A percentile compares a stretch with the other conserved stretches of the same genome.
These are phyloP conservation scores for Terrapene triunguis DNA, from an alignment of 2,113 vertebrate genomes.

Conservation along the genomic window DNA sequence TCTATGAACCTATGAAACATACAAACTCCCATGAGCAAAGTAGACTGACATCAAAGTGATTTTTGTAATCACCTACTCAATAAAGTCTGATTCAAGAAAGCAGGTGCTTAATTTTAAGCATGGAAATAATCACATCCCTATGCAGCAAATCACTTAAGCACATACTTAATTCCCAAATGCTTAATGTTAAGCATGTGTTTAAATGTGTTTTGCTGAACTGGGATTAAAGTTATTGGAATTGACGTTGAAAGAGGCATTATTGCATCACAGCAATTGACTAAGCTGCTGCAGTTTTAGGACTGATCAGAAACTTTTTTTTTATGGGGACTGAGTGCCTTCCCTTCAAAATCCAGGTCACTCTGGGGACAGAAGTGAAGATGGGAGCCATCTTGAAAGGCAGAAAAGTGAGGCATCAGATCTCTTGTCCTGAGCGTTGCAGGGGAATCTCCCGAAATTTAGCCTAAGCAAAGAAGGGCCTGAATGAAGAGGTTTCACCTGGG, in stretches of 20 bases:
- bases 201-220: background rate
- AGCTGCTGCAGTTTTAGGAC: background rate
- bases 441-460: background rate
- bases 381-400: background rate
- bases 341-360: background rate
- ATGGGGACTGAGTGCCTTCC: background rate
- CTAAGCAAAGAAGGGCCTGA: background rate
- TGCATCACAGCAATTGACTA: background rate
- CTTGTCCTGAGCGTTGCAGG: background rate
- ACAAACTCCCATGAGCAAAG: background rate
- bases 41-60: background rate
- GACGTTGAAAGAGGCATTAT: background rate
- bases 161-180: background rate
- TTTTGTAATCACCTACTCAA: background rate
- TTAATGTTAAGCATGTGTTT: background rate
- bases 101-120: background rate
- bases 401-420: background rate
- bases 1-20: background rate
- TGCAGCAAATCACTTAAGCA: background rate
- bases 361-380: background rate
- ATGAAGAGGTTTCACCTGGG: background rate
- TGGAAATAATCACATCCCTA: background rate
- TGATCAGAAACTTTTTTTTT: background rate
- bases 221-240: background rate
- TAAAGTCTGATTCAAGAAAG: background rate